These are phyloP conservation scores for Zaprionus camerounensis DNA, from an alignment of 1,140 invertebrate species.

Conservation along the genomic window DNA sequence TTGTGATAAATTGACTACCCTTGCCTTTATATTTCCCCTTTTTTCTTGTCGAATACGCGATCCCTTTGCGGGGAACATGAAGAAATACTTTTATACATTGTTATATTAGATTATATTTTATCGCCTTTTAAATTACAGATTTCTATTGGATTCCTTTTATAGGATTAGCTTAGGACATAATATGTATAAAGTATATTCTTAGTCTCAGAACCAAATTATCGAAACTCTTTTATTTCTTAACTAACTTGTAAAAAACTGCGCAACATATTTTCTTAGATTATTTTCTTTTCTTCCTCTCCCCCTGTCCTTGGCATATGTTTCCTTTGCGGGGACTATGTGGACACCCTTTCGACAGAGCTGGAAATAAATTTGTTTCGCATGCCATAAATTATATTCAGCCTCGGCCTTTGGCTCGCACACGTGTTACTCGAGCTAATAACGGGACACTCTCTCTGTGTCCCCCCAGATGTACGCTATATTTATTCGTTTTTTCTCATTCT, in stretches of 20 bases:
- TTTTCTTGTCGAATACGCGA: too few relatives aligned
- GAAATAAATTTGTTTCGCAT: slow-evolving; percentile 69
- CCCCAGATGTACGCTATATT: slow-evolving; percentile 67
- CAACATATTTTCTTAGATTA: neutral
- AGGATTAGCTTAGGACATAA: too few relatives aligned
- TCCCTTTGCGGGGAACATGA: too few relatives aligned
- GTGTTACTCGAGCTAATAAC: slow-evolving; percentile 74
- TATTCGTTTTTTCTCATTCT: slow-evolving; percentile 27
- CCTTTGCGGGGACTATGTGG: neutral
- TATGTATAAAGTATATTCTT: too few relatives aligned
- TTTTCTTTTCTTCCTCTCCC: neutral
- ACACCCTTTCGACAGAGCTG: slow-evolving; percentile 25
- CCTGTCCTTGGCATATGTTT: neutral
- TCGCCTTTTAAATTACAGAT: too few relatives aligned
- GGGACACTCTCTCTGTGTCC: slow-evolving; percentile 58
- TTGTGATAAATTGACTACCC: too few relatives aligned
- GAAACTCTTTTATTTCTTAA: too few relatives aligned
- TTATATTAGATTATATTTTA: too few relatives aligned
- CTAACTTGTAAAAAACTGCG: neutral
- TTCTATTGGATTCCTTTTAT: too few relatives aligned
- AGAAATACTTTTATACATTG: too few relatives aligned
- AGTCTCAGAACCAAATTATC: too few relatives aligned
- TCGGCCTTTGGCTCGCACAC: slow-evolving; percentile 58
- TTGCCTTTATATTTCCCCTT: too few relatives aligned
- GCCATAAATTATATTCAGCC: slow-evolving; percentile 76